Evolutionary conservation across 2,113 vertebrate species (phyloP).

Genomic region (Narcine bancroftii): DNA sequence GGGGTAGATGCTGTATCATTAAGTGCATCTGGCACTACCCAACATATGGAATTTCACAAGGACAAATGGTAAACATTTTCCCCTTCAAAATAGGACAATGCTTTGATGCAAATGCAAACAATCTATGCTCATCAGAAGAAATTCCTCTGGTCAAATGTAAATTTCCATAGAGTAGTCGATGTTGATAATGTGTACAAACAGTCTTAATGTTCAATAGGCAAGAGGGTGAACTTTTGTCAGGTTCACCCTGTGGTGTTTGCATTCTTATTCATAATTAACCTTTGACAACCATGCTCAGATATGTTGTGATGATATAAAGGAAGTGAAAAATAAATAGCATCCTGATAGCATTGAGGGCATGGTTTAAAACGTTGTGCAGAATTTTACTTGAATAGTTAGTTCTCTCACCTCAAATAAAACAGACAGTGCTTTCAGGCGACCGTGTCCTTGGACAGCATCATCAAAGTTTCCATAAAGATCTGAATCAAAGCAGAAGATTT

Average conservation of each 20-base stretch:
- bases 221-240: background rate
- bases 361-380: background rate
- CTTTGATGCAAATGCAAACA: background rate
- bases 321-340: background rate
- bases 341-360: background rate
- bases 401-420: slow-evolving; percentile 82
- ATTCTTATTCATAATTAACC: background rate
- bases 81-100: background rate
- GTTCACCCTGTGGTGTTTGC: background rate
- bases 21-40: background rate
- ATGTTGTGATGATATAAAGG: background rate
- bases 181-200: background rate
- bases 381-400: background rate
- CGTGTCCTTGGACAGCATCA: slow-evolving; percentile 71
- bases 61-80: background rate
- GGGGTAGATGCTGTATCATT: background rate
- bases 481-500: slow-evolving; percentile 84
- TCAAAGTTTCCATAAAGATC: slow-evolving; percentile 69
- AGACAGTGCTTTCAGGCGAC: slow-evolving; percentile 77
- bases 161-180: no score
- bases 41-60: background rate
- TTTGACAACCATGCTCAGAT: background rate
- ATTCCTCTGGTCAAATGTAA: background rate
- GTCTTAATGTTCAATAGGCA: background rate
- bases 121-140: background rate